Evolutionary conservation across 2,888 invertebrate species (phyloP).

Genomic region (Campaea margaritaria): DNA sequence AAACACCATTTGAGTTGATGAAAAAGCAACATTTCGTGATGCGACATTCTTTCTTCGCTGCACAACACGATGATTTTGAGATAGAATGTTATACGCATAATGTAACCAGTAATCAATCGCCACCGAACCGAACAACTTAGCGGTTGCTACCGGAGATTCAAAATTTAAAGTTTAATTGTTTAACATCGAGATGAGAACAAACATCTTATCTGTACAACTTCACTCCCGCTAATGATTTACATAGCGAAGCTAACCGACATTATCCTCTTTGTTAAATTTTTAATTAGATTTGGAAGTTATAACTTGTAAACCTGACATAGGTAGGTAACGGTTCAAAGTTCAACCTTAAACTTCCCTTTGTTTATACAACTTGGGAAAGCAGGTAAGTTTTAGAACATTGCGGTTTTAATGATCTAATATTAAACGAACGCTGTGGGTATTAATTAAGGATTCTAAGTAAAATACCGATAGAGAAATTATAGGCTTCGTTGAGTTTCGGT

Average conservation of each 20-base stretch:
- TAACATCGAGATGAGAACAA: conserved; percentile 2
- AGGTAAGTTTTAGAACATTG: conserved; percentile 83
- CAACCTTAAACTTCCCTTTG: conserved; percentile 78
- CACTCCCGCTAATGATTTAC: conserved; percentile 19
- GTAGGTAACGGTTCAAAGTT: conserved; percentile 77
- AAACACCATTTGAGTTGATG: too few relatives aligned
- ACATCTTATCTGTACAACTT: conserved; percentile 11
- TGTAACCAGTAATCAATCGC: too few relatives aligned
- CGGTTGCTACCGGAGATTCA: too few relatives aligned
- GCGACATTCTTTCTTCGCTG: too few relatives aligned
- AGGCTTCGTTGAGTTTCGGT: conserved; percentile 49
- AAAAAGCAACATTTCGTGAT: too few relatives aligned
- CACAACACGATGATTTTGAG: too few relatives aligned
- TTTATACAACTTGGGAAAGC: conserved; percentile 80
- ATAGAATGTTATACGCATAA: too few relatives aligned
- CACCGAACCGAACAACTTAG: too few relatives aligned
- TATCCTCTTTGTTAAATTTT: conserved; percentile 77
- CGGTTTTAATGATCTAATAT: conserved; percentile 85
- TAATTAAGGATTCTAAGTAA: conserved; percentile 80
- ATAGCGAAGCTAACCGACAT: conserved; percentile 54
- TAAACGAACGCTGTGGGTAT: conserved; percentile 81
- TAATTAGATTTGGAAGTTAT: conserved; percentile 78
- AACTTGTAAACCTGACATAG: conserved; percentile 76
- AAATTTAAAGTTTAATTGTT: conserved; percentile 2
- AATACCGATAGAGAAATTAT: conserved; percentile 73